Base-by-base conservation (phyloP, 2,113 vertebrate genomes). In the Sceloporus undulatus region DNA sequence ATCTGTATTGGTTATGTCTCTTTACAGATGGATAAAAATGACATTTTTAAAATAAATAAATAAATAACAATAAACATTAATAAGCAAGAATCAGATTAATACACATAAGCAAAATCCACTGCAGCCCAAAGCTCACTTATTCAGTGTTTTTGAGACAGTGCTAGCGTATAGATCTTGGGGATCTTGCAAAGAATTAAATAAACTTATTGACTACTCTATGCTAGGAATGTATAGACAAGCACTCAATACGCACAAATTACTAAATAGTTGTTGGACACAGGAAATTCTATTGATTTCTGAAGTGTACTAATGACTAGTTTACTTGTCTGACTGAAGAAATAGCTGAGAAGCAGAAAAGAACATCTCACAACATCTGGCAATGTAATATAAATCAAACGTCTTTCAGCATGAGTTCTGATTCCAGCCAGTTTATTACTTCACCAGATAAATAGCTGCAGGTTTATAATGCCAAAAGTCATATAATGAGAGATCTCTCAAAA, bases 151-250 rank as follows among this genome's bases (percentile, higher is more conserved):
- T 84, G 73, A 73, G 85, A 89, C 48, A 14, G 42, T 3, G 52
- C 71, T 59, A 34, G 27, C 48, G n/a, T 87, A 54, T 88, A 82
- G 52, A 86, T 88, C 82, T 91, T 79, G 87, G 82, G 27, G 78
- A 92, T 92, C 73, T 84, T 88, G 91, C 88, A 79, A 80, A 86
- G 87, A 91, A 83, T 85, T 90, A 88, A 88, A 90, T 79, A 92
- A 93, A 90, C 34, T 2, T 2, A 6, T 6, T 83, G 85, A 66
- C 65, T 68, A 2, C n/a, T 87, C 68, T 68, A 0, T 54, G 68
- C 79, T 19, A 75, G 82, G 54, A 74, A 73, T 91, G n/a, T 79
- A 66, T 3, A 70, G 4, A 29, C 1, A 56, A 81, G 34, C 54
- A 42, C 0, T 79, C 76, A 23, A 52, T 86, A 48, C 40, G 84